Conservation (phyloP, 2,113 vertebrate species). For the Egretta garzetta region DNA sequence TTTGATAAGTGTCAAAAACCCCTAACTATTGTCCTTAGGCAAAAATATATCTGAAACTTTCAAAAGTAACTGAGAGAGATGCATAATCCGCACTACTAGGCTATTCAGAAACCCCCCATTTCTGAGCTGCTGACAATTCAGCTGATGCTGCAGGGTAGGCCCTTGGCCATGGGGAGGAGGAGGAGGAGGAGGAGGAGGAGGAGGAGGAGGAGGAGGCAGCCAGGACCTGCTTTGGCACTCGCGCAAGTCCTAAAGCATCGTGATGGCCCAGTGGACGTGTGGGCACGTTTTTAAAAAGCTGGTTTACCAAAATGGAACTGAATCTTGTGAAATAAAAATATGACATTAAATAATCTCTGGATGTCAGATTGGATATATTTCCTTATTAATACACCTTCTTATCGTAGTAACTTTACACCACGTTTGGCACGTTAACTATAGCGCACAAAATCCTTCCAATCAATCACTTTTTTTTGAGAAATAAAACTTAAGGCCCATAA, state of each 20-base stretch:
- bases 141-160: not conserved
- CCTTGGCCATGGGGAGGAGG: not conserved
- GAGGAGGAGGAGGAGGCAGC: not conserved
- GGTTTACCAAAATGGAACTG: not conserved
- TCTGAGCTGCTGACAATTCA: not conserved
- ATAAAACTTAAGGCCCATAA: not conserved
- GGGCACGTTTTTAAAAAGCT: not conserved
- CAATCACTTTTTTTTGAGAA: not conserved
- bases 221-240: not conserved
- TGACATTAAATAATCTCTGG: not conserved
- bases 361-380: not conserved
- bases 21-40: not conserved
- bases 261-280: not conserved
- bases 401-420: not conserved
- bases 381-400: not conserved
- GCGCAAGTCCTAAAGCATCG: not conserved
- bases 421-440: not conserved
- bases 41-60: constrained; percentile 19
- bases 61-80: not conserved
- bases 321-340: constrained; percentile 2
- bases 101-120: not conserved
- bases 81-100: not conserved
- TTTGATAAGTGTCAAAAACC: not conserved
- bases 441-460: not conserved
- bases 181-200: not conserved